Evolutionary conservation across 92 coral and sea anemone genomes (phyloP), one percentile per base, ranked within the genome.

Genomic region (Actinostola sp.): DNA sequence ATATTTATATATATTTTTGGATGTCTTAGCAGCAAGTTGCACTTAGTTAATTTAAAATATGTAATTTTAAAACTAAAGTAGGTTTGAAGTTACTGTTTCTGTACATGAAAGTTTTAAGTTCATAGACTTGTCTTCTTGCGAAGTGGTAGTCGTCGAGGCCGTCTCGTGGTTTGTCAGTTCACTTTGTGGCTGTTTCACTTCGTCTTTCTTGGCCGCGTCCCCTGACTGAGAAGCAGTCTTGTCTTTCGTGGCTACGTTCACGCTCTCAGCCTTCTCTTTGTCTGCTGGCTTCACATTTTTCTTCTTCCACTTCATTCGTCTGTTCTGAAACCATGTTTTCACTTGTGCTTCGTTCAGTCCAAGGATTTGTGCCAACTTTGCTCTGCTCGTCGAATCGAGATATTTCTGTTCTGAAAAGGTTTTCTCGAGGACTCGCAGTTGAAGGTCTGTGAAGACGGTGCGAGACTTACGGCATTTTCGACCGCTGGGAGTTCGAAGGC

Each of bases 251-350:
- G 67, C 66, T 25, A 50, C 33, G n/a, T 81, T 53, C 12, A 73
- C 46, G 12, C 82, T 73, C 1, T 86, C 89, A 13, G 80, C 60
- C 53, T 38, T 82, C 8, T 66, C 86, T 55, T 39, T 80, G 15
- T 73, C 73, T 38, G 70, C 59, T 11, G 85, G 81, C 48, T 84
- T 83, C 31, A 81, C 76, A 63, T 83, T 86, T 59, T 95, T 97
- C 44, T 95, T 95, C 72, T 95, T 95, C 97, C 97, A 92, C 70
- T 95, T 95, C 99, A 95, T 95, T 26, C 99, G 66, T 63, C 99
- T 67, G 78, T 95, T 95, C 69, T 95, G 99, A 42, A 95, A 95
- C 99, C 99, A 95, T 10, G 99, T 95, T 76, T 95, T 95, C 2
- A 95, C 97, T 58, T 95, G 99, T 0, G 99, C 93, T 49, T 95